Conservation (phyloP, 2,113 vertebrate genomes). For the Gadus chalcogrammus region DNA sequence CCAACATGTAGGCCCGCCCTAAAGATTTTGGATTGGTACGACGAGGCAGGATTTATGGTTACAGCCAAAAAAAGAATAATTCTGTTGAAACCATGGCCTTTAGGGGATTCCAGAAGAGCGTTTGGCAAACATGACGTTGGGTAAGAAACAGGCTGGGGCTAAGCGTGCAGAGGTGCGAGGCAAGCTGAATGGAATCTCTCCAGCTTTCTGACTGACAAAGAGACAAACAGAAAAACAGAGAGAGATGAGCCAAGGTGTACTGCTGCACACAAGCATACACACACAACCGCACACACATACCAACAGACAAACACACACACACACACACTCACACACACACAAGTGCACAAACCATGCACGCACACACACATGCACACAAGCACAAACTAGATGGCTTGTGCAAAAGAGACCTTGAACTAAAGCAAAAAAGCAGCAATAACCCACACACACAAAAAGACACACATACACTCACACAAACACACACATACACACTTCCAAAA, state of each 20-base stretch:
- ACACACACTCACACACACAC: slow-evolving; percentile 32
- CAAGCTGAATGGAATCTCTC: slow-evolving; percentile 43
- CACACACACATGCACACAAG: not conserved
- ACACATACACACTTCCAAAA: slow-evolving; percentile 1
- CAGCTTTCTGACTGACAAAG: slow-evolving; percentile 23
- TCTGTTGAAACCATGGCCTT: too few relatives aligned
- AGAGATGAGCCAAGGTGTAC: slow-evolving; percentile 35
- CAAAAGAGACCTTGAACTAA: not conserved
- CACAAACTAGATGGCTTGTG: not conserved
- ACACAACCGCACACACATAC: slow-evolving; percentile 12
- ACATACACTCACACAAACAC: not conserved
- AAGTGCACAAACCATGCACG: slow-evolving; percentile 20
- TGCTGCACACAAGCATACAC: not conserved
- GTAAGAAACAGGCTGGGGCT: slow-evolving; percentile 51
- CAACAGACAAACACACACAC: not conserved
- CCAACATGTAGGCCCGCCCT: too few relatives aligned
- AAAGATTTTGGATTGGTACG: too few relatives aligned
- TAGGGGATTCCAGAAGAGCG: slow-evolving; percentile 27
- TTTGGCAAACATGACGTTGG: slow-evolving; percentile 21
- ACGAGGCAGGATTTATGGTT: too few relatives aligned
- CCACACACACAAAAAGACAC: not conserved
- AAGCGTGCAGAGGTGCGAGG: slow-evolving; percentile 41
- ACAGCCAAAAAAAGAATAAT: too few relatives aligned
- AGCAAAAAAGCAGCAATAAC: not conserved
- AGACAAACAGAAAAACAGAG: slow-evolving; percentile 32